Evolutionary conservation across 2,113 vertebrate species (phyloP), one percentile per base, ranked within the genome.

Genomic region (Emydocephalus ijimae): DNA sequence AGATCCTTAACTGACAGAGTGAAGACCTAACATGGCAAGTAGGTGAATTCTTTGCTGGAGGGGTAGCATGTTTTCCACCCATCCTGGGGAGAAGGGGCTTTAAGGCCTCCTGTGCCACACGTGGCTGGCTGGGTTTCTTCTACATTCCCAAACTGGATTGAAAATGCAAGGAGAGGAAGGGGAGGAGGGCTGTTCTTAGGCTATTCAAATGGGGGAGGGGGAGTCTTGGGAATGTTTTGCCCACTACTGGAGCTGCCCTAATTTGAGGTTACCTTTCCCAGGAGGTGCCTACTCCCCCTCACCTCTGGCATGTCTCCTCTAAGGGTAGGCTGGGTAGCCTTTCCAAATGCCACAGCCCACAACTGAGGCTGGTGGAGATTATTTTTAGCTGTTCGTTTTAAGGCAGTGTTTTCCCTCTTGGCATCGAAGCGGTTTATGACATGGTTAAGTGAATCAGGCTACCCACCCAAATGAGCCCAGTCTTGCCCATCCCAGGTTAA

Each of bases 1-100:
- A 96, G 92, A 94, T 64, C 0, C 61, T 91, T 45, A 85, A 0
- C 50, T 64, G 94, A 93, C 93, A 23, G 39, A 96, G 91, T 45
- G 90, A 96, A 94, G 92, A 59, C 29, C 92, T 95, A 95, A 93
- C 95, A 98, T 98, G 98, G 97, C 97, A 96, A 97, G 98, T 98
- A 96, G 98, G 97, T 96, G 88, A 87, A 26, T 29, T 29, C 10
- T 87, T 48, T 52, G 23, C 45, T 48, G 18, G 85, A 48, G 85
- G 48, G 45, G 10, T 29, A 48, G 20, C 85, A 52, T 52, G 45
- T 26, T 50, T 50, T 10, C 24, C 29, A 69, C 2, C 88, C 20
- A 20, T 34, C 87, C 91, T 91, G 74, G 15, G 69, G 56, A n/a
- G 24, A 39, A 15, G 69, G n/a, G 21, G 23, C 3, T 69, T 15